A percentile compares a stretch with the other conserved stretches of the same genome.
These are phyloP conservation scores for Mechanitis messenoides DNA, from an alignment of 2,888 invertebrate species.

Conservation along the genomic window DNA sequence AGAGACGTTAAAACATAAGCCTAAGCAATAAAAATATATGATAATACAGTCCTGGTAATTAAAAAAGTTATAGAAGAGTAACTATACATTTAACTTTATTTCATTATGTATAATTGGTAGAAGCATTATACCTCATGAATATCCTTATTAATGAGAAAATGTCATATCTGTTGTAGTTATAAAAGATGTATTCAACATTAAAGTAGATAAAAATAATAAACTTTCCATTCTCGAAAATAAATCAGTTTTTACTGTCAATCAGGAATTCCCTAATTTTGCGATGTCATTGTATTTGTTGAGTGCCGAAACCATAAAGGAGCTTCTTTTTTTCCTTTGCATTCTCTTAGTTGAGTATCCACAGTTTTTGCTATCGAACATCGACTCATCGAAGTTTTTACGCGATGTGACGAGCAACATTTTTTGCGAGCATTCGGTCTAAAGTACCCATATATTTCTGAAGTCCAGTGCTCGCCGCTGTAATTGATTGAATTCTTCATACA, in stretches of 20 bases:
- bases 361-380: conserved; percentile 62
- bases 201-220: conserved; percentile 23
- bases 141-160: not conserved
- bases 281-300: conserved; percentile 46
- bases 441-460: conserved; percentile 64
- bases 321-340: conserved; percentile 50
- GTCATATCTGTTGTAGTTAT: conserved; percentile 1
- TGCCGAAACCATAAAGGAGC: conserved; percentile 61
- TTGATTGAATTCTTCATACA: conserved; percentile 67
- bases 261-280: conserved; percentile 34
- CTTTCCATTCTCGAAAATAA: conserved; percentile 15
- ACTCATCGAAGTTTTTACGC: conserved; percentile 63
- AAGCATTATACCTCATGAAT: too few relatives aligned
- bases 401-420: conserved; percentile 53
- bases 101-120: too few relatives aligned
- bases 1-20: too few relatives aligned
- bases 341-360: conserved; percentile 44
- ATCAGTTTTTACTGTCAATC: conserved; percentile 35
- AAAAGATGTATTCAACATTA: conserved; percentile 16
- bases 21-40: too few relatives aligned
- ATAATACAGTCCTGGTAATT: too few relatives aligned
- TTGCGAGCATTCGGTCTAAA: conserved; percentile 62
- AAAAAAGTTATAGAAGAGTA: too few relatives aligned
- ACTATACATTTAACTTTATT: too few relatives aligned
- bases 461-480: conserved; percentile 55